Base-by-base conservation (phyloP, 2,113 vertebrate species). In the Sebastes schlegelii region DNA sequence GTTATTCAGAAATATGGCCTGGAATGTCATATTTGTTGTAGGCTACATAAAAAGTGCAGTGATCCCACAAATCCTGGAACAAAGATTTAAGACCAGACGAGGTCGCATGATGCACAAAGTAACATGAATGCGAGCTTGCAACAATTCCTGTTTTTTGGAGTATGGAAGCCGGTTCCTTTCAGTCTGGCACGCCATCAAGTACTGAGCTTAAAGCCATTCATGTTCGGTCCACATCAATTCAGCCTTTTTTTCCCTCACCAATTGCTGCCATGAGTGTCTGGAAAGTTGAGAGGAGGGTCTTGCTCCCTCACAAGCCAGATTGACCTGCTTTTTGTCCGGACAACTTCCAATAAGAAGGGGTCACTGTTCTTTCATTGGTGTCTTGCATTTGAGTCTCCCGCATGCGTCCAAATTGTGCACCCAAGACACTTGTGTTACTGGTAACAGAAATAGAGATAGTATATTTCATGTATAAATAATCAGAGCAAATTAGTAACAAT, bases 241-340 rank as follows among this genome's bases (percentile, higher is more conserved):
- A 71, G 52, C 52, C n/a, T 65, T 68, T 78, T 72, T 67, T 16
- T 8, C 51, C 46, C 62, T 77, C 26, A 45, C 63, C 63, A 78
- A 52, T 65, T 55, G 71, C 69, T 70, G 34, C 21, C 52, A 48
- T 42, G 52, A 81, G 73, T 81, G 77, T 67, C 77, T 79, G 45
- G 57, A 73, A 75, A 80, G 52, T 81, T 86, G 84, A 77, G 84
- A 80, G 77, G 63, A 77, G 66, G 75, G 86, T 80, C 72, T 66
- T 69, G 80, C 77, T 71, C 80, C 61, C 80, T 69, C 73, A 78
- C 73, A 80, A 71, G 74, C 67, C 79, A 69, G 79, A 65, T 1
- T 85, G 75, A 82, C 82, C 85, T 79, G 57, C 43, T 73, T 77
- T 82, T 87, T 85, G 66, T 87, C 45, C 60, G 48, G 60, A 75